A percentile compares a stretch with the other conserved stretches of the same genome.
These are phyloP conservation scores for Sebastes iracundus DNA, from an alignment of 2,797 vertebrate species.

Conservation along the genomic window DNA sequence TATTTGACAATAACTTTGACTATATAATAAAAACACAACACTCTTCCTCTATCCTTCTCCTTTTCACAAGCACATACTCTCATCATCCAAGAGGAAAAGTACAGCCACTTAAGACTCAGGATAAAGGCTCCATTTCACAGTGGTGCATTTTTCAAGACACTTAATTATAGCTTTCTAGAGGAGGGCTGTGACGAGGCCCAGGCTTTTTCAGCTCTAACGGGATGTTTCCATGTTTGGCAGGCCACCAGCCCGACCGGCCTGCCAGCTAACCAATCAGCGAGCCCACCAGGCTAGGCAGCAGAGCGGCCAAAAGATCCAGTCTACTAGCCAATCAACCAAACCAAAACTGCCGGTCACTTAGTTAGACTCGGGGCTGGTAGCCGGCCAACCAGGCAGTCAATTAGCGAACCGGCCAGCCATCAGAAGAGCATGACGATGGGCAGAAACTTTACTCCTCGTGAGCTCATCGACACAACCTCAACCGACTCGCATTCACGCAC, in stretches of 20 bases:
- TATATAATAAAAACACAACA: conserved; percentile 22
- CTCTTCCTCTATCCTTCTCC: conserved; percentile 18
- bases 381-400: conserved; percentile 12
- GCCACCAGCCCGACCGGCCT: conserved; percentile 46
- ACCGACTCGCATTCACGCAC: conserved; percentile 63
- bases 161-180: conserved; percentile 87
- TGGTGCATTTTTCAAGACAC: conserved; percentile 86
- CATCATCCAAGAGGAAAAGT: conserved; percentile 80
- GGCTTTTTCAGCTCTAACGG: conserved; percentile 82
- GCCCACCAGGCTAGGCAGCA: conserved; percentile 49
- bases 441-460: conserved; percentile 70
- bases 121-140: conserved; percentile 85
- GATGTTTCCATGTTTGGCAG: conserved; percentile 87
- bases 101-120: conserved; percentile 80
- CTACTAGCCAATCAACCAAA: conserved; percentile 36
- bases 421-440: conserved; percentile 45
- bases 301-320: conserved; percentile 36
- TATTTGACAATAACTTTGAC: neutral
- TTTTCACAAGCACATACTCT: conserved; percentile 61
- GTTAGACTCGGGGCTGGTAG: neutral
- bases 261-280: conserved; percentile 71
- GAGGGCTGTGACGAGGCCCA: conserved; percentile 79
- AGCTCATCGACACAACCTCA: conserved; percentile 66
- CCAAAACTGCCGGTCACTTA: conserved; percentile 8
- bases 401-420: conserved; percentile 10